Base-by-base conservation (phyloP, 2,888 invertebrate genomes). In the Perithous albicinctus region DNA sequence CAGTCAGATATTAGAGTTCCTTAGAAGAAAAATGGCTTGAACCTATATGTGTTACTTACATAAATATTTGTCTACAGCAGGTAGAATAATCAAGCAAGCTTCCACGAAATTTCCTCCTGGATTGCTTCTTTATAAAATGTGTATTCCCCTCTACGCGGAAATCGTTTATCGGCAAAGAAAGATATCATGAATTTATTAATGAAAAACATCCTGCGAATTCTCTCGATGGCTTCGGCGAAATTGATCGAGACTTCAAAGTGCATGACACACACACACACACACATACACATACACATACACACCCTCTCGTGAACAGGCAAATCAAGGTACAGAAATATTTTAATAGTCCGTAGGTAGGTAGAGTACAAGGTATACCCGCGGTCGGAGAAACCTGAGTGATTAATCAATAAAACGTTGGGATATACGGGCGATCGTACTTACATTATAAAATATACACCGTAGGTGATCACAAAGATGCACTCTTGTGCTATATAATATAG, bases 321-420 rank as follows among this genome's bases (percentile, higher is more conserved):
- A 67, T 61, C 67, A 48, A 48, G 59, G 67, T 59, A 67, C 10
- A 41, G 46, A n/a, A 67, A 69, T 63, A 70, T 61, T n/a, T 32
- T n/a, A 20, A 38, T 38, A 43, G 70, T 46, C 59, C 48, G 70
- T 70, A 63, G 26, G 63, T 63, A 70, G 63, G 41, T 32, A 59
- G 15, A 20, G 46, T 23, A n/a, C n/a, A n/a, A n/a, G n/a, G n/a
- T n/a, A n/a, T 77, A 59, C 69, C 41, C 41, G 70, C 48, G 32
- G 51, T 43, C 43, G 54, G 54, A 18, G 69, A 23, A 43, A 54
- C 69, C 7, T 20, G 63, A 69, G 70, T 70, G 61, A 78, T 78
- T 78, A 78, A 78, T 78, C 77, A 78, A 78, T 70, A 70, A 70
- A 63, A 64, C 69, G 63, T 70, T 70, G 77, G 54, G 63, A n/a